Percentiles rank a stretch among this genome's conserved stretches.
phyloP scores from a whole-genome alignment of 2,888 invertebrate species.

The Acleris sparsana region DNA sequence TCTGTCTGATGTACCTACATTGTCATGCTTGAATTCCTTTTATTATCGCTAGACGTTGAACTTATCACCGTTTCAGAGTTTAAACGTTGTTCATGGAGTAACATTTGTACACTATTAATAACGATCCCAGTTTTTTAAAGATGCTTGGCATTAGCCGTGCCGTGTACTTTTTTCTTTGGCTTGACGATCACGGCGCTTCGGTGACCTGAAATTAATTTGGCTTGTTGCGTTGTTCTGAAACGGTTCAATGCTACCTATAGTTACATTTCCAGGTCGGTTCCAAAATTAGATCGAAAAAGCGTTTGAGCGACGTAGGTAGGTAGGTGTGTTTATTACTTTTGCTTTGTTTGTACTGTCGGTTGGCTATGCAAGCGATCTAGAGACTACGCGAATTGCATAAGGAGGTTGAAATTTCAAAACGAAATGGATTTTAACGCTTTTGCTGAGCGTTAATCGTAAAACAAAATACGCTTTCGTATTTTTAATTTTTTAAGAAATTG shows the following conservation, averaged over 20 bases:
- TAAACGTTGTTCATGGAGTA: slow-evolving; percentile 13
- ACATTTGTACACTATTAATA: slow-evolving; percentile 23
- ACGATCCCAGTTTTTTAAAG: slow-evolving; percentile 17
- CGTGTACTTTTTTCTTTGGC: slow-evolving; percentile 61
- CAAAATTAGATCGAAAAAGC: slow-evolving; percentile 9
- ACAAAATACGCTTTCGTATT: too few species aligned
- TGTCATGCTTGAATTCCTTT: background rate
- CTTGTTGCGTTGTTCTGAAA: slow-evolving; percentile 52
- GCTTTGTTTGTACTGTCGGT: slow-evolving; percentile 15
- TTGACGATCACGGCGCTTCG: slow-evolving; percentile 54
- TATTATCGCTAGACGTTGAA: slow-evolving; percentile 3
- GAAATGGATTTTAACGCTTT: slow-evolving; percentile 31
- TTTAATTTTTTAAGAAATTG: too few species aligned
- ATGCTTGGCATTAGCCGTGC: slow-evolving; percentile 65
- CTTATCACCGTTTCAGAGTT: background rate
- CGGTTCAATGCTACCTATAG: slow-evolving; percentile 40
- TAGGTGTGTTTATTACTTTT: slow-evolving; percentile 6
- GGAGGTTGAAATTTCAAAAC: background rate
- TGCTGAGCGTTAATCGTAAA: background rate
- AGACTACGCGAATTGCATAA: slow-evolving; percentile 7
- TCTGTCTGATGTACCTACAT: background rate
- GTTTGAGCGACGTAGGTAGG: slow-evolving; percentile 1
- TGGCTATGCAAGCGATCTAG: slow-evolving; percentile 13
- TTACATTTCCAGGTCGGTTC: slow-evolving; percentile 35
- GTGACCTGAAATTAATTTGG: slow-evolving; percentile 50